Evolutionary conservation across 2,888 invertebrate genomes (phyloP), one percentile per base, ranked within the genome.

Genomic region (Drosophila gaucha): DNA sequence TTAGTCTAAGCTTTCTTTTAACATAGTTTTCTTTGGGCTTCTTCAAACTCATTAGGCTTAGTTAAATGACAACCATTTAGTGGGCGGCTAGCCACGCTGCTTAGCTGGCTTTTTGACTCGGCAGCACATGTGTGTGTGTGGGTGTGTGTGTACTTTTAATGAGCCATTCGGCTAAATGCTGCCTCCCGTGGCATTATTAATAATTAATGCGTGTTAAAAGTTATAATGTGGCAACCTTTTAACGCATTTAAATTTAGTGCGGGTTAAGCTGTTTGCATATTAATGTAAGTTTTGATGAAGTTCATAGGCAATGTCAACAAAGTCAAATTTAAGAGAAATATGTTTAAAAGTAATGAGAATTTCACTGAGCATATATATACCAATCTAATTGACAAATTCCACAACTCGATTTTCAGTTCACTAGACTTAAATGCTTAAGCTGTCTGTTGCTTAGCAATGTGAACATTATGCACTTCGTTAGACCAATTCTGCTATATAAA

Each of bases 181-280:
- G 31, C 41, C 41, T 44, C 36, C 51, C 49, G 33, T 63, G 55
- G 39, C 83, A 79, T 63, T 71, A 64, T 84, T 65, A 68, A 80
- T 86, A 86, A 68, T 80, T 68, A 67, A 84, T 77, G 71, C 44
- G 5, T 60, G 64, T 44, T 64, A 50, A 56, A 71, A 77, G 64
- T 64, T 80, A 58, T 64, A 66, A 79, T 79, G 86, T 52, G 84
- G 59, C 57, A 67, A 55, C 60, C 73, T 24, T 66, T 86, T 64
- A 76, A 76, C 74, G 67, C 65, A 59, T 49, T 63, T 65, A 68
- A 46, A 64, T 77, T 74, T 64, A 67, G 72, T 62, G 28, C 44
- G 51, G 43, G 12, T 52, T 52, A 51, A 67, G 28, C 39, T 35
- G 12, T 47, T 55, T 41, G 14, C 57, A 50, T 49, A 55, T 52